Evolutionary conservation across 2,888 invertebrate species (phyloP), one percentile per base, ranked within the genome.

Genomic region (Trichopria drosophilae): DNA sequence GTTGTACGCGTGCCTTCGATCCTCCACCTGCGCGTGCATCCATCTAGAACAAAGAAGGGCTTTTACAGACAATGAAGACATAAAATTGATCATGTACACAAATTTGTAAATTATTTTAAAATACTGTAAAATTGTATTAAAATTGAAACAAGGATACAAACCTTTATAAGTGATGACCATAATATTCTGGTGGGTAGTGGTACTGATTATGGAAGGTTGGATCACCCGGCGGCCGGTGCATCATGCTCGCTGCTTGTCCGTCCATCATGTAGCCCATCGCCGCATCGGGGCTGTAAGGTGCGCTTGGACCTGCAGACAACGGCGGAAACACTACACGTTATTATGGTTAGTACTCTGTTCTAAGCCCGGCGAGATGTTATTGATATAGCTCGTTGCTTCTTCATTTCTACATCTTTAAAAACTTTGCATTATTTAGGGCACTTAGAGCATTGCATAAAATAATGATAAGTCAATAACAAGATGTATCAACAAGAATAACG

Each of bases 241-340:
- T 92, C 93, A 93, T 93, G 60, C 71, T 71, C 81, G 92, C 92
- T 73, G 85, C 84, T 81, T 93, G 92, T 69, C 92, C 91, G 81
- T 96, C 95, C 93, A 95, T 94, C 90, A 95, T 95, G 80, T 94
- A 93, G 78, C 94, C 93, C 86, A 93, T 93, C 76, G 90, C 86
- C 71, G 91, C 93, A 78, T 96, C 96, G 66, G 95, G 95, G 80
- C 94, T 94, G 83, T 96, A 96, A 63, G 90, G 90, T 71, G 92
- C 93, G 80, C 92, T 92, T 70, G 94, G 93, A 78, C 93, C 93
- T 81, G 93, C 91, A 80, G 91, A 90, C 73, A 75, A 73, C 68
- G 91, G 91, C 76, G 88, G 86, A 81, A 93, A 93, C 78, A 93
- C 93, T 89, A 84, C 79, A 73, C 73, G 78, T 80, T 79, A 81